Evolutionary conservation across 2,113 vertebrate genomes (phyloP), one percentile per base, ranked within the genome.

Genomic region (Nyctibius bracteatus): DNA sequence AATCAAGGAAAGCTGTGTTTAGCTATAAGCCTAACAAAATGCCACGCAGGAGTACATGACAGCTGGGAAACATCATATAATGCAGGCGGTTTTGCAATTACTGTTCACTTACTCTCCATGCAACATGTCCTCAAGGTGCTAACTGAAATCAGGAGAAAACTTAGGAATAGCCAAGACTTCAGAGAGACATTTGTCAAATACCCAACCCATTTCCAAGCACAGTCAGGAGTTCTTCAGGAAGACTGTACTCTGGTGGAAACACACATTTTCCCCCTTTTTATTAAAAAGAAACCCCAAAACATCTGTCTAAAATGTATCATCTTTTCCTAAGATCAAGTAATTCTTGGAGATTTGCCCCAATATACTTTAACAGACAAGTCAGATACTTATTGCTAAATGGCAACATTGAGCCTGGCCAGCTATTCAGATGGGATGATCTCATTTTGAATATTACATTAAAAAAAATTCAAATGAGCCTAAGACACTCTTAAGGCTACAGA

Each of bases 121-220:
- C 37, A 54, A 71, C 0, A 0, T 0, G 1, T 81, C 70, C 58
- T 58, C 3, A 1, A 52, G 52, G 19, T 61, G 24, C 7, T 41
- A 49, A 44, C 28, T 66, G 67, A 33, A 67, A 79, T 81, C 35
- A 54, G 44, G 44, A 86, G 41, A 61, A 94, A 84, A 78, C 22
- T 41, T 18, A 52, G 68, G 59, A 74, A 46, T 3, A 55, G 10
- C 7, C 47, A 82, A 57, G 33, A 14, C 41, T 72, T 72, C 44
- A 82, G 70, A 37, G 35, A 86, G 21, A 61, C 13, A 9, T 71
- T 52, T 82, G 13, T 25, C 86, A 86, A 54, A 52, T 33, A 49
- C n/a, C 14, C 33, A 88, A 8, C 14, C 21, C 33, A 16, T 47
- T 61, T 91, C 77, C 84, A 71, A 82, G 17, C 39, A 67, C 10